These are phyloP conservation scores for Bufo bufo DNA, from an alignment of 2,113 vertebrate genomes.

Conservation along the genomic window DNA sequence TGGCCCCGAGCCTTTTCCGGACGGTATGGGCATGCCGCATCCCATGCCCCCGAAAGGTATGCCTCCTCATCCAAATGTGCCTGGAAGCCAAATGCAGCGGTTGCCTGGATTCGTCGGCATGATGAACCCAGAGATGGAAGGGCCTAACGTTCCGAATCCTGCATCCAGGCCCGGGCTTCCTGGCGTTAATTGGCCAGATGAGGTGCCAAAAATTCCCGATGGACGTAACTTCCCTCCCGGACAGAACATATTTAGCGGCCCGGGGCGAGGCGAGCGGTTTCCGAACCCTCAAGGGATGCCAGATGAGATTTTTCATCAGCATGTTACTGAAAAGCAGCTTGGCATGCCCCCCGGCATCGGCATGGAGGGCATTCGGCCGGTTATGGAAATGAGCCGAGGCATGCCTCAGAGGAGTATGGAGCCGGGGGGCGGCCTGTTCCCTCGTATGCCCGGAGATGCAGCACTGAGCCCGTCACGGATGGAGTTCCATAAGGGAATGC, in stretches of 20 bases:
- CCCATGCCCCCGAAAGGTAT: slow-evolving; percentile 89
- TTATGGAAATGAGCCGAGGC: slow-evolving; percentile 91
- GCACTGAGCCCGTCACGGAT: slow-evolving; percentile 94
- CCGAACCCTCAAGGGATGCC: slow-evolving; percentile 91
- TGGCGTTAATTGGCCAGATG: slow-evolving; percentile 92
- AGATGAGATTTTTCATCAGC: slow-evolving; percentile 95
- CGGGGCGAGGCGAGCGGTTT: slow-evolving; percentile 92
- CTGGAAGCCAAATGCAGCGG: slow-evolving; percentile 84
- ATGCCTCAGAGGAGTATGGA: slow-evolving; percentile 93
- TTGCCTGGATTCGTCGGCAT: slow-evolving; percentile 94
- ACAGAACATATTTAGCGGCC: slow-evolving; percentile 90
- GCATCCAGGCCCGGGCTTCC: slow-evolving; percentile 83
- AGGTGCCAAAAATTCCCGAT: slow-evolving; percentile 95
- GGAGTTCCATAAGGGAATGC: slow-evolving; percentile 83
- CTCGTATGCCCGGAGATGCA: slow-evolving; percentile 90
- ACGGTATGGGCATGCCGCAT: slow-evolving; percentile 83
- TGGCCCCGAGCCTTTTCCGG: slow-evolving; percentile 86
- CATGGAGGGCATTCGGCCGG: slow-evolving; percentile 78
- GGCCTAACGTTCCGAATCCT: slow-evolving; percentile 78
- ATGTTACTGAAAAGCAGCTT: slow-evolving; percentile 91
- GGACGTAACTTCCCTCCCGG: slow-evolving; percentile 89
- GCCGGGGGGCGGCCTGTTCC: slow-evolving; percentile 87
- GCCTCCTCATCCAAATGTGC: slow-evolving; percentile 83
- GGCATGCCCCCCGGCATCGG: slow-evolving; percentile 88
- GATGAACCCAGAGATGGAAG: slow-evolving; percentile 96